These are phyloP conservation scores for Paedocypris sp. DNA, from an alignment of 2,113 vertebrate genomes.

Conservation along the genomic window DNA sequence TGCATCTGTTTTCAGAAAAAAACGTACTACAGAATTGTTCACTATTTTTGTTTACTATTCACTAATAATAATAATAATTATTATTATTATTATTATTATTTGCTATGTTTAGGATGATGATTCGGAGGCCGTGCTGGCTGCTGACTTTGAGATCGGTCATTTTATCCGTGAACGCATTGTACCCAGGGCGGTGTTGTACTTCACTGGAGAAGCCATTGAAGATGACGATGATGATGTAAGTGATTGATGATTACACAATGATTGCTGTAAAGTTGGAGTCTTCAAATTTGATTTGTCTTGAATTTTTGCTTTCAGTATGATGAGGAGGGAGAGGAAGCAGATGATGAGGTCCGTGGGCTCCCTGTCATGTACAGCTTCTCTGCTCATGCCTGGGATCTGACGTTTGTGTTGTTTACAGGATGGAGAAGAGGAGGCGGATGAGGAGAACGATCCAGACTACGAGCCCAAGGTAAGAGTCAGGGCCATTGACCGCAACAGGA, in stretches of 20 bases:
- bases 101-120: conserved; percentile 79
- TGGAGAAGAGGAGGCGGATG: conserved; percentile 96
- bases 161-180: conserved; percentile 95
- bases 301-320: conserved; percentile 78
- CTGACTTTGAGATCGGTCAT: conserved; percentile 98
- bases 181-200: conserved; percentile 91
- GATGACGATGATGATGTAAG: conserved; percentile 93
- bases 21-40: no score
- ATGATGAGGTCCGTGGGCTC: conserved; percentile 74
- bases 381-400: not conserved
- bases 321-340: conserved; percentile 96
- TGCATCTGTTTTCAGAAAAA: no score
- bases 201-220: conserved; percentile 97
- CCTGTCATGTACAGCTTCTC: not conserved
- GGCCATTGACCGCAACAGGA: not conserved
- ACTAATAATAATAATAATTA: no score
- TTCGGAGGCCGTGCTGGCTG: conserved; percentile 85
- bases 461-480: conserved; percentile 76
- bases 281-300: no score
- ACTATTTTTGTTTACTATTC: no score
- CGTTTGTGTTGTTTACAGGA: conserved; percentile 60
- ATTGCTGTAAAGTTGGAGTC: no score
- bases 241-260: not conserved
- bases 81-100: not conserved
- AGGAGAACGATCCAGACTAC: conserved; percentile 96